Base-by-base conservation (phyloP, 53 echinoderm and acorn worm species). In the Actinopyga echinites region DNA sequence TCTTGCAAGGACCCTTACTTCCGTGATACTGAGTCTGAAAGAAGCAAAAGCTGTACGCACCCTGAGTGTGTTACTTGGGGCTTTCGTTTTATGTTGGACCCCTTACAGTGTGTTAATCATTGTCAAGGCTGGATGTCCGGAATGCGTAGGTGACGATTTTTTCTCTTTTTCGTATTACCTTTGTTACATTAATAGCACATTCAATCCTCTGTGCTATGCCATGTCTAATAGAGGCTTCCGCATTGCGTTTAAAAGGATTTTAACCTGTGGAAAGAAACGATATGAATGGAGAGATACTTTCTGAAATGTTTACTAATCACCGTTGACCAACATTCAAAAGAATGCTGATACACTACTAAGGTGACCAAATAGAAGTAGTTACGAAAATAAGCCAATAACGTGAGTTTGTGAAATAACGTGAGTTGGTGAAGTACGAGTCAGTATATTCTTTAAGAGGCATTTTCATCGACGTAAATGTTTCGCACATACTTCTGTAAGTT, bases 171-270 rank as follows among this genome's bases (percentile, higher is more conserved):
- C 90, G 68, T 95, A 95, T 61, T 95, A 86, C 38, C 82, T 95
- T 80, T 95, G 95, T 59, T 95, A 95, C 81, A 95, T 95, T 65
- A 95, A 95, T 74, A 95, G 95, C 69, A 90, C 95, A 2, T 93
- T 86, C 57, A 95, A 95, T 66, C 95, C 95, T 7, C 35, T 86
- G 42, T 95, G 95, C 43, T 95, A 95, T 66, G 95, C 95, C 25
- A 86, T 95, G 34, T 88, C 95, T 25, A 95, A 95, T 75, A 83
- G 86, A 25, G 92, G 93, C 20, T 95, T 95, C 64, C 90, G 90
- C 64, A 77, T 88, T 45, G 95, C 95, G 8, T 95, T 95, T 57
- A 95, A 95, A 69, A 93, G 86, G 62, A 93, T 95, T 67, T 65
- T 95, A 5, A 84, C 88, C 12, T 95, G 95, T 57, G 90, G 93